Evolutionary conservation across 2,113 vertebrate genomes (phyloP).

Genomic region (Henicopernis longicauda): DNA sequence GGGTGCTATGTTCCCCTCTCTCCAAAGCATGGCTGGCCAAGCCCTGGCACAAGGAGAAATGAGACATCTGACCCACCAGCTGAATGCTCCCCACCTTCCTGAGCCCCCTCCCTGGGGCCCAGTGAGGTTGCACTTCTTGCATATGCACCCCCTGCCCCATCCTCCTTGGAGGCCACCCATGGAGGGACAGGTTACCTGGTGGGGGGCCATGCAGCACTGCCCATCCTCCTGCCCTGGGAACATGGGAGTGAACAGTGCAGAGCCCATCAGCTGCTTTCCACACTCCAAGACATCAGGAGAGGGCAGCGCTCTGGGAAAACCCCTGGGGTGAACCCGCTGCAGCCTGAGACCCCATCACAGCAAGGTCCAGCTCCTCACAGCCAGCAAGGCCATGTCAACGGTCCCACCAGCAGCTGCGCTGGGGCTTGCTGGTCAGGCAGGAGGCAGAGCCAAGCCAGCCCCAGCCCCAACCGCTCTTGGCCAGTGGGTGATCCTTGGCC

Average conservation of each 20-base stretch:
- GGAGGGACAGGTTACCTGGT: rapidly evolving
- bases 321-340: rapidly evolving
- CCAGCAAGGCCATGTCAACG: neutral
- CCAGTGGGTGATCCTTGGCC: neutral
- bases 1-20: neutral
- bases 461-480: neutral
- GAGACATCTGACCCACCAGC: neutral
- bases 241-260: rapidly evolving
- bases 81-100: neutral
- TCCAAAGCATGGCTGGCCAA: neutral
- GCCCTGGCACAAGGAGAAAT: neutral
- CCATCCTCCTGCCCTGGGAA: neutral
- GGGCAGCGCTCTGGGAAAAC: neutral
- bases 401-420: neutral
- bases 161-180: neutral
- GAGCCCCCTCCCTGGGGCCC: neutral
- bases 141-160: too few relatives aligned
- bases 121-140: neutral
- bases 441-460: neutral
- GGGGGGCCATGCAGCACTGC: neutral
- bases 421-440: neutral
- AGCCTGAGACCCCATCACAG: neutral
- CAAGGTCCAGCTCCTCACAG: neutral
- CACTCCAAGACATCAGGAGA: neutral
- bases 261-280: neutral